A percentile compares a stretch with the other conserved stretches of the same genome.
These are phyloP conservation scores for Nyctalus aviator DNA, from an alignment of 2,797 vertebrate species.

Conservation along the genomic window DNA sequence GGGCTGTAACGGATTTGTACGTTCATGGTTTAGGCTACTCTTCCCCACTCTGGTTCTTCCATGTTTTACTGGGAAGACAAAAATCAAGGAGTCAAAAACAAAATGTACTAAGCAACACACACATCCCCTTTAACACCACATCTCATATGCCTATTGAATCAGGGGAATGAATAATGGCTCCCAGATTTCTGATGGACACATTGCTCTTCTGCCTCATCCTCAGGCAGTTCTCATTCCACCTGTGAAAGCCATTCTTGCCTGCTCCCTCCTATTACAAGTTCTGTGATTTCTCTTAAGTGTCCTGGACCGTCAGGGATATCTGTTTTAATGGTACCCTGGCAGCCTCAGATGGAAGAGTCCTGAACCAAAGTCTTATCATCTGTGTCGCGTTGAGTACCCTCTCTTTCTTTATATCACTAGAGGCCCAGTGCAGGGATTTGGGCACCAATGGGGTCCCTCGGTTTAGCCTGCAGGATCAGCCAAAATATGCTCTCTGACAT, in stretches of 20 bases:
- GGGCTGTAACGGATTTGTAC: neutral
- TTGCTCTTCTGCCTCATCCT: neutral
- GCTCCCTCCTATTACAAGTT: neutral
- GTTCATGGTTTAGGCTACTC: neutral
- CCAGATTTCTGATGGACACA: neutral
- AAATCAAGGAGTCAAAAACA: neutral
- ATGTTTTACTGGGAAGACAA: neutral
- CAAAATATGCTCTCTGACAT: no score
- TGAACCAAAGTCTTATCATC: neutral
- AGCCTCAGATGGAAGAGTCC: neutral
- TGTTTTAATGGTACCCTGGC: neutral
- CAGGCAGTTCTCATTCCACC: neutral
- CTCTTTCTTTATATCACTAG: neutral
- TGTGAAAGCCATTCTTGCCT: constrained; percentile 9
- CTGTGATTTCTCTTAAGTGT: neutral
- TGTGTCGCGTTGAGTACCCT: neutral
- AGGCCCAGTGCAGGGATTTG: no score
- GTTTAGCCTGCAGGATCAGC: no score
- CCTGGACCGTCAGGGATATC: neutral
- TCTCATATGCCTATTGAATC: neutral
- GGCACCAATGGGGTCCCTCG: no score
- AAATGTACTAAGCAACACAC: neutral
- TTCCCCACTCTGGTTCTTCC: neutral
- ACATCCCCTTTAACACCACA: no score
- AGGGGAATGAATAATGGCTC: neutral